Evolutionary conservation across 2,888 invertebrate species (phyloP).

Genomic region (Hecatera dysodea): DNA sequence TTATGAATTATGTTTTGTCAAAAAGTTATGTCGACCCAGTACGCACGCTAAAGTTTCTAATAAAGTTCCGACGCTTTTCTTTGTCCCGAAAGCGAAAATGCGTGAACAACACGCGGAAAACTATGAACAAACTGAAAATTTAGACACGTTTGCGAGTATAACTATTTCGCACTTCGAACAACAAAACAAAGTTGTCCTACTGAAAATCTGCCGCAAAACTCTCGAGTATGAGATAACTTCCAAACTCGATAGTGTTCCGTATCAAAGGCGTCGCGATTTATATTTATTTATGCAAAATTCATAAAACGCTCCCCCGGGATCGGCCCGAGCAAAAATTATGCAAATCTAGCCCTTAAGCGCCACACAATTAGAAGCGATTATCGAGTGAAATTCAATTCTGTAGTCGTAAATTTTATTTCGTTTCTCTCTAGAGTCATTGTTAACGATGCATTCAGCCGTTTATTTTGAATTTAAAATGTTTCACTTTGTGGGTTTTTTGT

Average conservation of each 20-base stretch:
- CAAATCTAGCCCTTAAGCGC: constrained; percentile 84
- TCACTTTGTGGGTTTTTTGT: constrained; percentile 31
- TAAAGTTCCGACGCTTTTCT: constrained; percentile 12
- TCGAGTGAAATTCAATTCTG: constrained; percentile 80
- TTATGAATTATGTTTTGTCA: not conserved
- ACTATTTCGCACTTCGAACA: constrained; percentile 59
- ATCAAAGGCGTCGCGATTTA: constrained; percentile 78
- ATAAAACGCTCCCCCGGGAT: constrained; percentile 81
- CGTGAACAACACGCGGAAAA: constrained; percentile 53
- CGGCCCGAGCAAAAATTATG: constrained; percentile 83
- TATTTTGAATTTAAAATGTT: constrained; percentile 58
- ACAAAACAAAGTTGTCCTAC: constrained; percentile 46
- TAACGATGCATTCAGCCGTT: constrained; percentile 67
- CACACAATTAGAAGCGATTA: constrained; percentile 87
- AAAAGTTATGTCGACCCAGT: not conserved
- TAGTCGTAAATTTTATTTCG: constrained; percentile 77
- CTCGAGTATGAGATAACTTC: constrained; percentile 58
- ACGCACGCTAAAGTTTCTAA: constrained; percentile 7
- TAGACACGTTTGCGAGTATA: constrained; percentile 53
- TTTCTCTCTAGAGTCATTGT: constrained; percentile 60
- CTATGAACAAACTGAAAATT: constrained; percentile 48
- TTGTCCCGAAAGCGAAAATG: constrained; percentile 33
- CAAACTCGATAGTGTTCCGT: constrained; percentile 80
- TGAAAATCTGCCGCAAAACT: constrained; percentile 59
- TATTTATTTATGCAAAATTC: constrained; percentile 86